Evolutionary conservation across 1,140 invertebrate genomes (phyloP).

Genomic region (Ceratina australensis): DNA sequence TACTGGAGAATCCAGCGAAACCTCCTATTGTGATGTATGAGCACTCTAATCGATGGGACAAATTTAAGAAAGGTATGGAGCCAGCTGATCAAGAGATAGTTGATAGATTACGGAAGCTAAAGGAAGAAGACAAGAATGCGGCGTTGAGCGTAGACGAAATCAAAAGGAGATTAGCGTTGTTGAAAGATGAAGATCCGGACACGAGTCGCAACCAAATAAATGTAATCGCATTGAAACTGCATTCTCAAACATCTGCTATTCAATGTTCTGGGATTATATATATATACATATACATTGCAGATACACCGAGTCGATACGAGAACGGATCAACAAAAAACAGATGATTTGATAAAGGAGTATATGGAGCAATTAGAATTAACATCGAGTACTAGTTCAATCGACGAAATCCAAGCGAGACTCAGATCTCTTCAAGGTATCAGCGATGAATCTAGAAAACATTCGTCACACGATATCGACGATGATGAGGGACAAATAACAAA

Average conservation of each 20-base stretch:
- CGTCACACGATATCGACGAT: slow-evolving; percentile 40
- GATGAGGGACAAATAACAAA: slow-evolving; percentile 64
- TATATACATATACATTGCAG: slow-evolving; percentile 42
- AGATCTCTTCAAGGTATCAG: slow-evolving; percentile 31
- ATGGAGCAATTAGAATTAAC: slow-evolving; percentile 66
- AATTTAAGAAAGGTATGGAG: slow-evolving; percentile 72
- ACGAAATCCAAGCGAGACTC: slow-evolving; percentile 65
- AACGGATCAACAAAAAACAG: slow-evolving; percentile 71
- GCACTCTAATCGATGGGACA: slow-evolving; percentile 68
- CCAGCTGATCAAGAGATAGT: slow-evolving; percentile 74
- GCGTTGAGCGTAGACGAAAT: slow-evolving; percentile 73
- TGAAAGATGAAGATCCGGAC: slow-evolving; percentile 72
- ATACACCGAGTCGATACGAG: slow-evolving; percentile 70
- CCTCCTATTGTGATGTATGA: slow-evolving; percentile 76
- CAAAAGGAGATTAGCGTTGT: slow-evolving; percentile 70
- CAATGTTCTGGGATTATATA: neutral
- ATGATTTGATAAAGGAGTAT: slow-evolving; percentile 74
- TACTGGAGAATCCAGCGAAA: slow-evolving; percentile 74
- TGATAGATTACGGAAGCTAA: slow-evolving; percentile 74
- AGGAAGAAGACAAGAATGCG: slow-evolving; percentile 65
- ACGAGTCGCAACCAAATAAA: slow-evolving; percentile 45
- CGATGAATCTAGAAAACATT: slow-evolving; percentile 3
- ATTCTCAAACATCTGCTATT: neutral
- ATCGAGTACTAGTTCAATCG: slow-evolving; percentile 43
- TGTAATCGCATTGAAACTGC: slow-evolving; percentile 42